Evolutionary conservation across 1,140 invertebrate genomes (phyloP).

Genomic region (Caenorhabditis latens): DNA sequence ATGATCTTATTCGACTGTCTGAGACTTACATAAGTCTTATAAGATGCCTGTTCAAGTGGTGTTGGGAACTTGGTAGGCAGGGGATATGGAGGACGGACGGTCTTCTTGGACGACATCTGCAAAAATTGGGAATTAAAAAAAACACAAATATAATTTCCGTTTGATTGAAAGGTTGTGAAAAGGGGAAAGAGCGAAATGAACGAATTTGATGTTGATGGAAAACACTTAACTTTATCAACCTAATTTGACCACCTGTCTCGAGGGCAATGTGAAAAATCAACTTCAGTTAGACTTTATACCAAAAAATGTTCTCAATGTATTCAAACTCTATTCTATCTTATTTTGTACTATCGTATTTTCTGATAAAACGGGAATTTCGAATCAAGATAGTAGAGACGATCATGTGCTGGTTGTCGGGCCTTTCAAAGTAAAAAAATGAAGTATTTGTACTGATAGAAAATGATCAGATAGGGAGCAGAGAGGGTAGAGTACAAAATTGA

Average conservation of each 20-base stretch:
- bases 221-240: background rate
- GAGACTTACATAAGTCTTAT: conserved; percentile 58
- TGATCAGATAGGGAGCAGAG: conserved; percentile 18
- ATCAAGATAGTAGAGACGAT: background rate
- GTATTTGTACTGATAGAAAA: background rate
- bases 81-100: conserved; percentile 36
- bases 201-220: background rate
- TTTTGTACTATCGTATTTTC: background rate
- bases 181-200: background rate
- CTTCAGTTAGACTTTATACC: background rate
- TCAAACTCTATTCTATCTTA: conserved; percentile 11
- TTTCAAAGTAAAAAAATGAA: conserved; percentile 1
- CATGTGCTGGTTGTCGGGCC: background rate
- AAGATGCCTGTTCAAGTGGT: conserved; percentile 19
- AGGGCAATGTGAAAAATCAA: background rate
- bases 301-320: background rate
- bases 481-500: conserved; percentile 33
- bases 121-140: background rate
- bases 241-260: background rate
- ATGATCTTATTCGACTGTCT: background rate
- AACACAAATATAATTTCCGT: background rate
- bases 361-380: background rate
- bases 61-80: conserved; percentile 47
- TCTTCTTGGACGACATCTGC: conserved; percentile 36
- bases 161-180: background rate